A percentile compares a stretch with the other conserved stretches of the same genome.
Evolutionary conservation across 2,888 invertebrate genomes (phyloP).

Genomic region (Dioctria linearis): DNA sequence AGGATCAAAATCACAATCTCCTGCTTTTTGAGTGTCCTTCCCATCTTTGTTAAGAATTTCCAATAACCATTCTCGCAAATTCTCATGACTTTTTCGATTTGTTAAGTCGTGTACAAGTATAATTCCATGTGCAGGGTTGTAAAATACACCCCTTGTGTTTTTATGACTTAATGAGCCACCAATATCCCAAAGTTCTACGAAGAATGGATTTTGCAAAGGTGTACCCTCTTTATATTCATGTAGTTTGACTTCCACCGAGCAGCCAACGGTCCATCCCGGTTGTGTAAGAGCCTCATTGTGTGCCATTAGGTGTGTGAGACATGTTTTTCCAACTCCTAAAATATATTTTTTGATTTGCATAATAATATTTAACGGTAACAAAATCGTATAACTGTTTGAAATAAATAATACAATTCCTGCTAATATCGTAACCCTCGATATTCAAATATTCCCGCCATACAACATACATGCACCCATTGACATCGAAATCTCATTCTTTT

Average conservation of each 20-base stretch:
- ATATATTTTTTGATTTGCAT: conserved; percentile 55
- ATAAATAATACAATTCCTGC: not conserved
- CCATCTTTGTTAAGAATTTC: conserved; percentile 88
- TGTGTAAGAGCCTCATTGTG: conserved; percentile 88
- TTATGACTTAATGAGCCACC: conserved; percentile 95
- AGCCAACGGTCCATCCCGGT: conserved; percentile 97
- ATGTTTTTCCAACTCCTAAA: conserved; percentile 96
- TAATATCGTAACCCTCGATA: not conserved
- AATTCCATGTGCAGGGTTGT: conserved; percentile 94
- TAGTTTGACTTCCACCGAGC: conserved; percentile 94
- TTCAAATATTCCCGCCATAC: conserved; percentile 35
- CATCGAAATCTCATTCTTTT: conserved; percentile 10
- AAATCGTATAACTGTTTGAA: not conserved
- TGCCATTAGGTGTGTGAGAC: conserved; percentile 91
- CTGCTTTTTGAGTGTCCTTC: conserved; percentile 66
- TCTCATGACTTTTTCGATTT: conserved; percentile 95
- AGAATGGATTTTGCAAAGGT: conserved; percentile 90
- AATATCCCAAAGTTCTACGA: conserved; percentile 97
- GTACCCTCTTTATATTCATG: conserved; percentile 97
- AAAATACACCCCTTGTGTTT: conserved; percentile 94
- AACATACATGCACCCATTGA: conserved; percentile 10
- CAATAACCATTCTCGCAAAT: conserved; percentile 92
- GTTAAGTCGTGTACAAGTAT: conserved; percentile 97
- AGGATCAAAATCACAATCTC: conserved; percentile 78
- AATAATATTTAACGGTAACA: not conserved